Conservation (phyloP, 1,140 invertebrate genomes). For the Zaprionus camerounensis region DNA sequence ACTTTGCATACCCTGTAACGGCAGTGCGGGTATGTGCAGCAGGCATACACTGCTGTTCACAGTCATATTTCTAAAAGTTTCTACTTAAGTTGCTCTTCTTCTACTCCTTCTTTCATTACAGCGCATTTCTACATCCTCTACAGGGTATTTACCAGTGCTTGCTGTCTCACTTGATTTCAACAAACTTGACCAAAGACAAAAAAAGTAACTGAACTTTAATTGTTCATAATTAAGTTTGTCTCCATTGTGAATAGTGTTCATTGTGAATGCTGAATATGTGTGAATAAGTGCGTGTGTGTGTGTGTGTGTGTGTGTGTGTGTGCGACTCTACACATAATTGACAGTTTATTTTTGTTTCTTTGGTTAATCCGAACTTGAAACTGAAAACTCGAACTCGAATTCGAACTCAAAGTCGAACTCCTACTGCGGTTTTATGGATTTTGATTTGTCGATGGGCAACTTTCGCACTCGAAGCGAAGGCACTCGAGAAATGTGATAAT, state of each 20-base stretch:
- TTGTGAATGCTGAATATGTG: conserved; percentile 12
- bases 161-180: background rate
- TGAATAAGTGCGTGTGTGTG: conserved; percentile 3
- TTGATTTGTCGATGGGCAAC: conserved; percentile 36
- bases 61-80: too few species aligned
- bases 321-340: conserved; percentile 69
- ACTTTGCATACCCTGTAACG: conserved; percentile 14
- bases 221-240: conserved; percentile 80
- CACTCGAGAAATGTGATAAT: conserved; percentile 55
- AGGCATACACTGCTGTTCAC: background rate
- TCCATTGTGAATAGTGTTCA: conserved; percentile 47
- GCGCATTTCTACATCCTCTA: background rate
- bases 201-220: conserved; percentile 77
- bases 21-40: background rate
- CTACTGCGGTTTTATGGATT: conserved; percentile 7
- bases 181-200: conserved; percentile 43
- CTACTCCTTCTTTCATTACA: background rate
- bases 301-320: conserved; percentile 16
- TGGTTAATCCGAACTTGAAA: conserved; percentile 40
- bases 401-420: conserved; percentile 30
- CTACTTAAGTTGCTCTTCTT: background rate
- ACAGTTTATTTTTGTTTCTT: conserved; percentile 44
- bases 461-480: conserved; percentile 65
- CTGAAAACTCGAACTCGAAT: conserved; percentile 20
- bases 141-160: background rate